Conservation (phyloP, 1,140 invertebrate species). For the Bactericera cockerelli region DNA sequence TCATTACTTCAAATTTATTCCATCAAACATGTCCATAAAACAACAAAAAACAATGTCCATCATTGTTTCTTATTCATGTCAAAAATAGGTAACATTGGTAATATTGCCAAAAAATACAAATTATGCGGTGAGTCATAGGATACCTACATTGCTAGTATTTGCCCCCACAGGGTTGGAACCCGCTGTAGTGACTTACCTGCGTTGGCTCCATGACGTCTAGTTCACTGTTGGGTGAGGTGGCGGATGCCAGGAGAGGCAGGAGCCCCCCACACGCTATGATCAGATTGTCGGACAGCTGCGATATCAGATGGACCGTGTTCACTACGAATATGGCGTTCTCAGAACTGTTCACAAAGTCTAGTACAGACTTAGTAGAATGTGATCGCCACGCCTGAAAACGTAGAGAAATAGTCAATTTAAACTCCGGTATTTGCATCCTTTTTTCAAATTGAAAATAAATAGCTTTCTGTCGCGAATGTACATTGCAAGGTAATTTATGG, state of each 20-base stretch:
- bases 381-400: constrained; percentile 39
- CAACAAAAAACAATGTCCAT: no score
- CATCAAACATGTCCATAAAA: no score
- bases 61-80: no score
- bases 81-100: no score
- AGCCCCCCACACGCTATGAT: constrained; percentile 98
- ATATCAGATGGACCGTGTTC: constrained; percentile 97
- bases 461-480: no score
- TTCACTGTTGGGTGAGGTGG: constrained; percentile 98
- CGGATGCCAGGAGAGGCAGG: constrained; percentile 87
- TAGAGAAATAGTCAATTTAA: constrained; percentile 17
- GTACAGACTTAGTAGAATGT: constrained; percentile 88
- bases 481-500: no score
- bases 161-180: no score
- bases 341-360: constrained; percentile 94
- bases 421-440: background rate
- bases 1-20: no score
- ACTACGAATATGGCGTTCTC: constrained; percentile 98
- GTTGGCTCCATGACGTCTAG: constrained; percentile 95
- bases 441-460: constrained; percentile 2
- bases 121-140: no score
- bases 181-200: constrained; percentile 44
- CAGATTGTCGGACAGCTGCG: constrained; percentile 94
- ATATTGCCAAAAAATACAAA: no score
- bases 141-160: no score